Conservation (phyloP, 2,113 vertebrate species). For the Struthio camelus region DNA sequence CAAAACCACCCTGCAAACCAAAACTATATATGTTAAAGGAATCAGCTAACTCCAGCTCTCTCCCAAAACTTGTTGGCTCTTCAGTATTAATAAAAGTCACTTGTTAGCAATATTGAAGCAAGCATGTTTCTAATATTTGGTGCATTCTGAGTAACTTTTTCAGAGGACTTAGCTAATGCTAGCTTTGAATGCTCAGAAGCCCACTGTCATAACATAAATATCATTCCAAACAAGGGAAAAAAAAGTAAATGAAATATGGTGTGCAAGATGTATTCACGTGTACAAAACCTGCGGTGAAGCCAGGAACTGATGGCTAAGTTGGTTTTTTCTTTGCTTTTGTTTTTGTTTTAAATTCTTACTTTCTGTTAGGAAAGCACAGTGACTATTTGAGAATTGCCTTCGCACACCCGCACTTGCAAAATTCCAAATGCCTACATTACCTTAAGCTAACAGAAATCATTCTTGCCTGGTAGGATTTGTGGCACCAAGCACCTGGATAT, state of each 20-base stretch:
- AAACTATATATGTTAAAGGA: neutral
- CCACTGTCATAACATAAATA: no score
- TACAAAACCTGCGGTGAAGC: neutral
- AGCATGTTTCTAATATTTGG: neutral
- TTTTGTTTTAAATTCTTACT: neutral
- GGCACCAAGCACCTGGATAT: neutral
- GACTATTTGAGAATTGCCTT: neutral
- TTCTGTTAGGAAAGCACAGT: neutral
- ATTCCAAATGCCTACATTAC: neutral
- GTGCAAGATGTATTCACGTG: neutral
- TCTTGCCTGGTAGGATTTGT: no score
- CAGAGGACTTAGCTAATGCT: neutral
- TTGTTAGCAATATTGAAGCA: neutral
- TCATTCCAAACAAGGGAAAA: no score
- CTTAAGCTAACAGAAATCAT: neutral
- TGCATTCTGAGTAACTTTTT: neutral
- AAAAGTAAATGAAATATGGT: no score
- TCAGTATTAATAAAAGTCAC: neutral
- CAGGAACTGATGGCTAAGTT: no score
- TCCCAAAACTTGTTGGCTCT: neutral
- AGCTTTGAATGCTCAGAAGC: no score
- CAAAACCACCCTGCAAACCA: neutral
- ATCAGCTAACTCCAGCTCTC: neutral
- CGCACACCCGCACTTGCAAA: neutral
- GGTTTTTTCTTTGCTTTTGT: neutral